phyloP scores from a whole-genome alignment of 2,888 invertebrate species.

The Hololepta plana region DNA sequence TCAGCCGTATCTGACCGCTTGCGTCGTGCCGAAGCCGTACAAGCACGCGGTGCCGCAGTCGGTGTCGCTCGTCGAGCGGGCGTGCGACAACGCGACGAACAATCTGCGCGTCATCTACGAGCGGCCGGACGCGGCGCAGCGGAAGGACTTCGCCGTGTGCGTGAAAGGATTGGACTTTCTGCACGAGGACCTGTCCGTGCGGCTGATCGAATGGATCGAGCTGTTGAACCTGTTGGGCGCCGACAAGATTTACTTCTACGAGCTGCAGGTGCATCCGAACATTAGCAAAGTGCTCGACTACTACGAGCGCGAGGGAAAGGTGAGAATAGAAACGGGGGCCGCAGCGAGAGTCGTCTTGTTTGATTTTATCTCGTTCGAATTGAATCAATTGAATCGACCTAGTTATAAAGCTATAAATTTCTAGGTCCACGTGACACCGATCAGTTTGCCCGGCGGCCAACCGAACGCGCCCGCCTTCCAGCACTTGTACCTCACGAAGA shows the following conservation, averaged over 20 bases:
- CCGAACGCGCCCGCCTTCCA: slow-evolving; percentile 80
- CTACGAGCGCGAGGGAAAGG: slow-evolving; percentile 32
- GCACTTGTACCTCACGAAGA: slow-evolving; percentile 76
- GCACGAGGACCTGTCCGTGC: slow-evolving; percentile 76
- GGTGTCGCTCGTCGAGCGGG: slow-evolving; percentile 68
- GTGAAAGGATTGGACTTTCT: slow-evolving; percentile 88
- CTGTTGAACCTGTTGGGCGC: slow-evolving; percentile 71
- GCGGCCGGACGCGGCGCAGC: slow-evolving; percentile 45
- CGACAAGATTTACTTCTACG: slow-evolving; percentile 81
- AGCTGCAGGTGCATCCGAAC: slow-evolving; percentile 80
- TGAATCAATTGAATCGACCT: no score
- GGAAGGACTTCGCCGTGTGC: slow-evolving; percentile 77
- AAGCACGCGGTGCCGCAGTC: slow-evolving; percentile 58
- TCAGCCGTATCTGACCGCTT: slow-evolving; percentile 80
- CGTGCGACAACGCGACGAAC: slow-evolving; percentile 73
- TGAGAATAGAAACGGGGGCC: no score
- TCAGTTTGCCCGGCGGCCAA: slow-evolving; percentile 75
- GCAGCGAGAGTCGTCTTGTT: no score
- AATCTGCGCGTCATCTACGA: slow-evolving; percentile 70
- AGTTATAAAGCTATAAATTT: slow-evolving; percentile 42
- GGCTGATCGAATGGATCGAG: slow-evolving; percentile 90
- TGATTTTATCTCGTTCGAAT: no score
- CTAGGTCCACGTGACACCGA: slow-evolving; percentile 55
- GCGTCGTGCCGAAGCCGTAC: slow-evolving; percentile 64
- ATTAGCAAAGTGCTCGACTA: slow-evolving; percentile 61